Base-by-base conservation (phyloP, 2,888 invertebrate genomes). In the Gymnoscelis rufifasciata region DNA sequence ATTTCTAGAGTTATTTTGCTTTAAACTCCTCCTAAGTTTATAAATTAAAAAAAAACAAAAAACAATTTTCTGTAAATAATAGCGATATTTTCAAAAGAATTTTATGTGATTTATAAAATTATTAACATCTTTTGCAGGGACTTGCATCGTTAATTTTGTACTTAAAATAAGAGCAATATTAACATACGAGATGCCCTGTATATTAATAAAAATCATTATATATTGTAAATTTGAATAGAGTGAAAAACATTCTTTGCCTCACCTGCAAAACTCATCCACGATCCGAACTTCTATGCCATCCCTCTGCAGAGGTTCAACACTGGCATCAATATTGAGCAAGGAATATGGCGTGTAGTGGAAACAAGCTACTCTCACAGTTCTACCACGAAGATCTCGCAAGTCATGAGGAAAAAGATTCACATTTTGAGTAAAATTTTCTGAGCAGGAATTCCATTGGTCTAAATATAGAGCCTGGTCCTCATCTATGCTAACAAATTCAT, bases 311-410 rank as follows among this genome's bases (percentile, higher is more conserved):
- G 76, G 69, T 37, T 61, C 71, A 1, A 71, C 19, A 27, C 62
- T 54, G 3, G 65, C 45, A 52, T 88, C 75, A 30, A 88, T 53
- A 62, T 88, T 78, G 44, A 89, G 61, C 40, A 91, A 72, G n/a
- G 78, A 78, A 59, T 91, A 92, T 0, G 92, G 92, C 58, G 89
- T 89, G 59, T 92, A 92, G 26, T 82, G 86, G 64, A 92, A 91
- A 45, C 88, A 84, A 7, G 90, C 89, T 15, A 90, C 78, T 63
- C 73, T 88, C 3, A 91, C 57, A 0, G 56, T 60, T 70, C 83
- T 89, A 0, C 89, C 90, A 30, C 78, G 51, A 45, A 90, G 66
- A 56, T 90, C 76, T 0, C 57, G 57, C 55, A 90, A 68, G 52
- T 90, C 79, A 56, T 90, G 81, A 3, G 89, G 89, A 68, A 89